These are phyloP conservation scores for Carcina quercana DNA, from an alignment of 2,888 invertebrate genomes.

Conservation along the genomic window DNA sequence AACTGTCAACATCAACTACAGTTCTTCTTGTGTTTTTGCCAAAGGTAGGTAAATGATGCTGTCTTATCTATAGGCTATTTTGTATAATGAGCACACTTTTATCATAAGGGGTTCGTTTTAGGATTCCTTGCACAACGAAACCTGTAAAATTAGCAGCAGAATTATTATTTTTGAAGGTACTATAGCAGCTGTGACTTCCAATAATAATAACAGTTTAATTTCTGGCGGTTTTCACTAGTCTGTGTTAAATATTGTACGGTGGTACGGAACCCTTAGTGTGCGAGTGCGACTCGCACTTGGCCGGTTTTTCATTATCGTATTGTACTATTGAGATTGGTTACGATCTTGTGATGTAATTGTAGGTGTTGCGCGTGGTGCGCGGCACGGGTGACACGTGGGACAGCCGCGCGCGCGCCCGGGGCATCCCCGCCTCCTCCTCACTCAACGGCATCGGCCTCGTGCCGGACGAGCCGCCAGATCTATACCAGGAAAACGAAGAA, in stretches of 20 bases:
- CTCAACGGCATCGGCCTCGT: slow-evolving; percentile 90
- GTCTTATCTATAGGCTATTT: too few species aligned
- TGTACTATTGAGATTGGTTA: too few species aligned
- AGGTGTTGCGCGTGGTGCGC: slow-evolving; percentile 86
- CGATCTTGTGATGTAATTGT: neutral
- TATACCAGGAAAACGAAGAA: slow-evolving; percentile 93
- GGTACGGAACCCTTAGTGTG: neutral
- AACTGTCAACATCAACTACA: slow-evolving; percentile 92
- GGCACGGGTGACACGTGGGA: slow-evolving; percentile 95
- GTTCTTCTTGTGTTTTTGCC: slow-evolving; percentile 89
- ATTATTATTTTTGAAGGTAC: too few species aligned
- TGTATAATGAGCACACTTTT: too few species aligned
- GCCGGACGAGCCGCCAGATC: slow-evolving; percentile 88
- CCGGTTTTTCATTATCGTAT: neutral
- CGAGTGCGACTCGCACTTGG: neutral
- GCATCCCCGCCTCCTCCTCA: slow-evolving; percentile 89
- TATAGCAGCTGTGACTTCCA: too few species aligned
- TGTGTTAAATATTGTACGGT: too few species aligned
- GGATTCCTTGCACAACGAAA: too few species aligned
- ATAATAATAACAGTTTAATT: too few species aligned
- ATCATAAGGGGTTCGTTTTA: too few species aligned
- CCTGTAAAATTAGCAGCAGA: too few species aligned
- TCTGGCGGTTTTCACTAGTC: too few species aligned
- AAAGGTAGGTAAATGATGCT: slow-evolving; percentile 74
- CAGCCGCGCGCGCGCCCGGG: slow-evolving; percentile 86